These are phyloP conservation scores for Hanleya hanleyi DNA, from an alignment of 2,888 invertebrate genomes.

Conservation along the genomic window DNA sequence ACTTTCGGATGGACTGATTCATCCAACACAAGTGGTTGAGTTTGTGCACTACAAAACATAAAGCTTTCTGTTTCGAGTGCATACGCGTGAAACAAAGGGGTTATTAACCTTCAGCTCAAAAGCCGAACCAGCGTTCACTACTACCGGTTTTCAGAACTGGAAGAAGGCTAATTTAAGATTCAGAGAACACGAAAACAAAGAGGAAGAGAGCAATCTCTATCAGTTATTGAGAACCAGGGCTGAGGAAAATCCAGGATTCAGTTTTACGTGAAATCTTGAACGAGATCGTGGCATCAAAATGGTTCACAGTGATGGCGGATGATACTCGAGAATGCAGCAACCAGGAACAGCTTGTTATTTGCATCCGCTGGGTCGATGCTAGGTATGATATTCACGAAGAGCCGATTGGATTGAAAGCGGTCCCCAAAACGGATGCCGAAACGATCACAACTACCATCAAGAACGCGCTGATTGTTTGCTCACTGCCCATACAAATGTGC, in stretches of 20 bases:
- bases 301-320: neutral
- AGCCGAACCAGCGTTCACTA: neutral
- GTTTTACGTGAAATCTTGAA: neutral
- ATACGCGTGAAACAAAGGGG: neutral
- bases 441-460: neutral
- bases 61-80: neutral
- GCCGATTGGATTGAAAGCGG: constrained; percentile 10
- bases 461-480: constrained; percentile 1
- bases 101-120: neutral
- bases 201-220: neutral
- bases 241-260: neutral
- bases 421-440: neutral
- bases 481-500: constrained; percentile 19
- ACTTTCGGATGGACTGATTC: no score
- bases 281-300: neutral
- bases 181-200: neutral
- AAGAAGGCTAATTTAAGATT: neutral
- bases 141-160: neutral
- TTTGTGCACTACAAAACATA: neutral
- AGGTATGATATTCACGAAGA: constrained; percentile 14
- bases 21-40: neutral
- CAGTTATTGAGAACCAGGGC: neutral
- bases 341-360: constrained; percentile 15
- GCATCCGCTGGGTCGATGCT: constrained; percentile 19
- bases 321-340: neutral